Conservation (phyloP, 2,113 vertebrate species). For the Phodopus roborovskii region DNA sequence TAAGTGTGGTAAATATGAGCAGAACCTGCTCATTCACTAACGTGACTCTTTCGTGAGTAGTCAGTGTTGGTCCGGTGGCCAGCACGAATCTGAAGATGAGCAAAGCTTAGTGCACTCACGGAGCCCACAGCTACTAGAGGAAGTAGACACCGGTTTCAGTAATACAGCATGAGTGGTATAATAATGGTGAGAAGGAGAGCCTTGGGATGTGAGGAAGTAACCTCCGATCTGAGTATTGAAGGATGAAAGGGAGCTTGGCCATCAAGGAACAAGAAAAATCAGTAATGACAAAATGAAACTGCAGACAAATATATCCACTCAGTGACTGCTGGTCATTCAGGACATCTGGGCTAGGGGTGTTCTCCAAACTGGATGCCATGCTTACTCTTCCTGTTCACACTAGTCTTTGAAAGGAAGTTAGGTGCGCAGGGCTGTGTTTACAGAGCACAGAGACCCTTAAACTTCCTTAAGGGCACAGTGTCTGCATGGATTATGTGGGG, state of each 20-base stretch:
- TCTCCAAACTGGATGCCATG: not conserved
- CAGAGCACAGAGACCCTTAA: not conserved
- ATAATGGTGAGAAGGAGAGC: not conserved
- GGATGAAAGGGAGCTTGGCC: not conserved
- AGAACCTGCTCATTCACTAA: not conserved
- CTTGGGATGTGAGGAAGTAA: not conserved
- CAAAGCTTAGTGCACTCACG: not conserved
- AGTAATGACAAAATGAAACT: not conserved
- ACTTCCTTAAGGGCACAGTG: not conserved
- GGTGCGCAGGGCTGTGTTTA: not conserved
- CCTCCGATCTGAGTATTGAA: not conserved
- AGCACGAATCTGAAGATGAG: not conserved
- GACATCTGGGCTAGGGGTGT: not conserved
- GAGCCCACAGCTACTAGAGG: not conserved
- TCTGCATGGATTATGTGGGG: not conserved
- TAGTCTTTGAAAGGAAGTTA: not conserved
- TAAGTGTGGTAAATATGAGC: not conserved
- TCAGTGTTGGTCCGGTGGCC: not conserved
- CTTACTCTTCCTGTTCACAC: not conserved
- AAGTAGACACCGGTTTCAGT: not conserved
- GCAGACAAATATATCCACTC: not conserved
- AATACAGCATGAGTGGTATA: not conserved
- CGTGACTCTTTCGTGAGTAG: not conserved
- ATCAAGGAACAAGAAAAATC: not conserved
- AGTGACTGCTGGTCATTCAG: too few species aligned